Evolutionary conservation across 2,888 invertebrate species (phyloP), one percentile per base, ranked within the genome.

Genomic region (Rhyacophila evoluta): DNA sequence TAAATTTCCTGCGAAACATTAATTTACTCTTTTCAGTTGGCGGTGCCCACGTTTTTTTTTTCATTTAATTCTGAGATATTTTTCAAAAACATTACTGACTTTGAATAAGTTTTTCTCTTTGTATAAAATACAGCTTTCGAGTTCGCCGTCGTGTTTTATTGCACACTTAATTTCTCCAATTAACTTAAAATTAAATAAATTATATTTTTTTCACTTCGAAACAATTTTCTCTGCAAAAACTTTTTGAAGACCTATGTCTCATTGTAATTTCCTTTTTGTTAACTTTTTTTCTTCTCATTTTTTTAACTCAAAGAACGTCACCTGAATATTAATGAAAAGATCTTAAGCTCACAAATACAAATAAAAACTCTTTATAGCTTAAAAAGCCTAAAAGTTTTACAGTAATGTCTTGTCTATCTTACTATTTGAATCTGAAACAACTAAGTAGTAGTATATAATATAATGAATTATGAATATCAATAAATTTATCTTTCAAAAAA

Each of bases 161-260:
- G 55, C 55, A 55, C 19, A 25, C 55, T 55, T 55, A 55, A 55
- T 55, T 55, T 19, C 25, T 55, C 55, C 55, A 55, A 55, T 55
- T 55, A 55, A 55, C 55, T 55, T 55, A 25, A 19, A 55, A 55
- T 55, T 55, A 55, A 55, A 55, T 55, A 55, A 55, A 55, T 55
- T 25, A 55, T 55, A 19, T 55, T 55, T 55, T 55, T 19, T 25
- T 8, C 55, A 41, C 41, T 41, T 55, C 19, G 15, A 55, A 55
- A 55, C 55, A 55, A 55, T 55, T 55, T 55, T 55, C 55, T 4
- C 10, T 55, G 25, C 10, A 19, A 10, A 55, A 55, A 55, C 55
- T 55, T 55, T 55, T 5, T 12, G 19, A 8, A 55, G 19, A 55
- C 19, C 19, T 10, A 19, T 55, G 55, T 55, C 55, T 10, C 55